A percentile compares a stretch with the other conserved stretches of the same genome.
phyloP scores from a whole-genome alignment of 2,113 vertebrate species.

The Coregonus clupeaformis region DNA sequence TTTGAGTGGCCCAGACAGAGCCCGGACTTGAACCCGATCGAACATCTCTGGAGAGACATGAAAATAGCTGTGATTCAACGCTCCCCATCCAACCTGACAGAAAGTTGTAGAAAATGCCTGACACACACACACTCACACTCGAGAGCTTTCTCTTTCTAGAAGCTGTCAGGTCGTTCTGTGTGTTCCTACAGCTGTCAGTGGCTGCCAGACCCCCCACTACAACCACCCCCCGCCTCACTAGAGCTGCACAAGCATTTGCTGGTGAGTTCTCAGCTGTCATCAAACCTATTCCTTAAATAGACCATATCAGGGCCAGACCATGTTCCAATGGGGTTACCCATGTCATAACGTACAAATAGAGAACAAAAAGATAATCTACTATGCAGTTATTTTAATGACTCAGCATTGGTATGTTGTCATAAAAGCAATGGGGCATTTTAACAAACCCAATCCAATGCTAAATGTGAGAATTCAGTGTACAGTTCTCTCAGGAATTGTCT shows the following conservation, averaged over 20 bases:
- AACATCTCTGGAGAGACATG: too few relatives aligned
- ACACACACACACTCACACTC: background rate
- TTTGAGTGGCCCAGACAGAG: too few relatives aligned
- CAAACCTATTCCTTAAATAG: slow-evolving; percentile 72
- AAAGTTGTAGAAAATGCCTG: background rate
- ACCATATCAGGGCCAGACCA: slow-evolving; percentile 67
- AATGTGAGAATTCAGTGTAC: background rate
- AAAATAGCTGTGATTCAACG: too few relatives aligned
- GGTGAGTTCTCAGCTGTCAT: slow-evolving; percentile 76
- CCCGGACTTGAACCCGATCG: too few relatives aligned
- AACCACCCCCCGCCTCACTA: slow-evolving; percentile 25
- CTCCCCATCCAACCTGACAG: too few relatives aligned
- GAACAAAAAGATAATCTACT: background rate
- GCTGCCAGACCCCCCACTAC: slow-evolving; percentile 7
- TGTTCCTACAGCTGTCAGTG: slow-evolving; percentile 64
- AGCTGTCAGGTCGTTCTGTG: slow-evolving; percentile 63
- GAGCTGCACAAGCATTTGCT: slow-evolving; percentile 66
- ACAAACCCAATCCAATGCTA: background rate
- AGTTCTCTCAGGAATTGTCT: background rate
- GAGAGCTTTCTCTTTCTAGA: slow-evolving; percentile 69
- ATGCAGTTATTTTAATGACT: background rate
- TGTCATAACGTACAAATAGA: slow-evolving; percentile 7
- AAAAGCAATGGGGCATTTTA: background rate
- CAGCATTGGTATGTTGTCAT: background rate
- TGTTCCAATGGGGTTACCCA: slow-evolving; percentile 34